Evolutionary conservation across 2,797 vertebrate genomes (phyloP).

Genomic region (Masticophis lateralis): DNA sequence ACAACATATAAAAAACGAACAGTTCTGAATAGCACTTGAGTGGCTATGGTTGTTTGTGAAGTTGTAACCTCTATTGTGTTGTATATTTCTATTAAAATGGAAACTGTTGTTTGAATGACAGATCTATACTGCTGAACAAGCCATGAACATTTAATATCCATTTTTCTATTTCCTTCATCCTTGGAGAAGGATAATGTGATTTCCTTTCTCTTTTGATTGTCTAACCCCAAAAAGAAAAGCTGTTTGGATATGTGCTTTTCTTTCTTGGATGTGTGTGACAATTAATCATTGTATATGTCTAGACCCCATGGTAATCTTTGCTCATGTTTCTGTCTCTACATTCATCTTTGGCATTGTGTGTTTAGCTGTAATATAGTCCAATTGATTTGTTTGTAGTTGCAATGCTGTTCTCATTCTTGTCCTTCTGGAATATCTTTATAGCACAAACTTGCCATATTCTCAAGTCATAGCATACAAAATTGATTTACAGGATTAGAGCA

Average conservation of each 20-base stretch:
- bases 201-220: constrained; percentile 48
- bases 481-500: constrained; percentile 58
- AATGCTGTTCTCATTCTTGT: constrained; percentile 53
- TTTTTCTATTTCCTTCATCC: constrained; percentile 48
- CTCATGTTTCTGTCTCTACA: constrained; percentile 54
- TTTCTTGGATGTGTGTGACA: constrained; percentile 44
- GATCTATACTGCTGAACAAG: constrained; percentile 40
- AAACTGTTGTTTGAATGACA: constrained; percentile 28
- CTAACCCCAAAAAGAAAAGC: constrained; percentile 42
- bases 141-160: constrained; percentile 36
- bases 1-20: not conserved
- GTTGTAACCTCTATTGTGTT: not conserved
- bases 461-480: constrained; percentile 43
- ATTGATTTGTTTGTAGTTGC: constrained; percentile 61
- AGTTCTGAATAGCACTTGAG: not conserved
- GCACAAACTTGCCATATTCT: constrained; percentile 43
- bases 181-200: constrained; percentile 30
- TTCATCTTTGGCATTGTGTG: constrained; percentile 58
- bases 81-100: constrained; percentile 37
- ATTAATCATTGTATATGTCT: constrained; percentile 61
- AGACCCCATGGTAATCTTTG: constrained; percentile 63
- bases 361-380: constrained; percentile 56
- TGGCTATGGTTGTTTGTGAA: not conserved
- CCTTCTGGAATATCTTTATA: constrained; percentile 42
- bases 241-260: constrained; percentile 37